These are phyloP conservation scores for Leptinotarsa texana DNA, from an alignment of 1,140 invertebrate species.

Conservation along the genomic window DNA sequence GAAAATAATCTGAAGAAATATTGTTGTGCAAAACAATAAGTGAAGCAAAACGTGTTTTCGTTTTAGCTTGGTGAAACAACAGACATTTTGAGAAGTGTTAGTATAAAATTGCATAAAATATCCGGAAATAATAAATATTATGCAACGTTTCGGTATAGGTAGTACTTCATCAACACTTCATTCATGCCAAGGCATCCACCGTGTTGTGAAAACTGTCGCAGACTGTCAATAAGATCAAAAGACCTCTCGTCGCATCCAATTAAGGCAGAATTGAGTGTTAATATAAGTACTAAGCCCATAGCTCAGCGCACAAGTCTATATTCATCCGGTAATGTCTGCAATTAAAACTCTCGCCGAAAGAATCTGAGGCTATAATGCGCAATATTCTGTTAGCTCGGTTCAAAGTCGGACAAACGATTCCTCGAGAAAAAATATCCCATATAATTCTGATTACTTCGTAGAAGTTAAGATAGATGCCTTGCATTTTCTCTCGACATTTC, in stretches of 20 bases:
- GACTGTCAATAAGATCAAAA: neutral
- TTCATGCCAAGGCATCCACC: too few species aligned
- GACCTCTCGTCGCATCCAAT: neutral
- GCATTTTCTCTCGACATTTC: conserved; percentile 28
- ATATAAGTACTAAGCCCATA: neutral
- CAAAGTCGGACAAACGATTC: conserved; percentile 4
- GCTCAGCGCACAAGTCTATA: neutral
- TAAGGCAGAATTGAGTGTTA: neutral
- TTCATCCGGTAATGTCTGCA: neutral
- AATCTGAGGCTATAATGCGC: neutral
- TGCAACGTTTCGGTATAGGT: too few species aligned
- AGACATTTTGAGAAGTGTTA: too few species aligned
- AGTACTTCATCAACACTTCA: too few species aligned
- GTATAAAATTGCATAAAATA: too few species aligned
- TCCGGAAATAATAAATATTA: too few species aligned
- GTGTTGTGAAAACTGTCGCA: neutral
- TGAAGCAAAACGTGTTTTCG: too few species aligned
- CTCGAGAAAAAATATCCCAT: conserved; percentile 27
- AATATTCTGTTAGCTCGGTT: conserved; percentile 2
- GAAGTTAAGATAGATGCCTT: conserved; percentile 10
- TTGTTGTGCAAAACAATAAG: too few species aligned
- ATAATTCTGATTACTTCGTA: conserved; percentile 18
- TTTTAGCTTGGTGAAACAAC: too few species aligned
- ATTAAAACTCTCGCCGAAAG: conserved; percentile 5
- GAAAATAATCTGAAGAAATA: too few species aligned